Evolutionary conservation across 92 coral and sea anemone genomes (phyloP).

Genomic region (Plumapathes pennacea): DNA sequence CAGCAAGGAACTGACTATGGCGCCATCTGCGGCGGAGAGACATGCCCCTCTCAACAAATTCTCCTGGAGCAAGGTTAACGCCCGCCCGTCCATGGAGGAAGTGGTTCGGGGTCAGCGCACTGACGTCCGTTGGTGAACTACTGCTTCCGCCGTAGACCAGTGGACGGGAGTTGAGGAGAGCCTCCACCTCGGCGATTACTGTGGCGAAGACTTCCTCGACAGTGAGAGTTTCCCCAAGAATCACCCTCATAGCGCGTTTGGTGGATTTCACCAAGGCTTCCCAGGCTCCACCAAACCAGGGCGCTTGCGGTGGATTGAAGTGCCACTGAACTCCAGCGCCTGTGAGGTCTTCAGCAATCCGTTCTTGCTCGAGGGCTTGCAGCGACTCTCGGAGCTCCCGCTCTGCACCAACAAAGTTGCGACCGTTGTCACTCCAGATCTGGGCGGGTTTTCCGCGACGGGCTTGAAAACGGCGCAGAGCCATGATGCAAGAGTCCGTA

Average conservation of each 20-base stretch:
- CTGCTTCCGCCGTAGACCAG: conserved; percentile 39
- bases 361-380: conserved; percentile 12
- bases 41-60: neutral
- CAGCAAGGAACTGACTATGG: conserved; percentile 25
- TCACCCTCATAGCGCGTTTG: conserved; percentile 41
- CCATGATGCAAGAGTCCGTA: conserved; percentile 50
- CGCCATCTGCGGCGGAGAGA: conserved; percentile 16
- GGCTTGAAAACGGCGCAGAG: conserved; percentile 40
- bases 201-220: conserved; percentile 31
- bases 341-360: conserved; percentile 18
- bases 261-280: conserved; percentile 34
- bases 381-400: conserved; percentile 23
- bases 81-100: conserved; percentile 6
- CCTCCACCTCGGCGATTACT: conserved; percentile 22
- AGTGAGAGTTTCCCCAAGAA: conserved; percentile 31
- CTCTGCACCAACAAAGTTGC: conserved; percentile 38
- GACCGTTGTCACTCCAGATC: conserved; percentile 37
- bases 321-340: conserved; percentile 22
- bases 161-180: conserved; percentile 28
- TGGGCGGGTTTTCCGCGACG: conserved; percentile 36
- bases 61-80: conserved; percentile 5
- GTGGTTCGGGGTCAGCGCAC: conserved; percentile 8
- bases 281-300: conserved; percentile 51
- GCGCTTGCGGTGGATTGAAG: conserved; percentile 50
- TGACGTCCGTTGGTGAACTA: conserved; percentile 3